Evolutionary conservation across 2,797 vertebrate genomes (phyloP).

Genomic region (Enteromius anoplus): DNA sequence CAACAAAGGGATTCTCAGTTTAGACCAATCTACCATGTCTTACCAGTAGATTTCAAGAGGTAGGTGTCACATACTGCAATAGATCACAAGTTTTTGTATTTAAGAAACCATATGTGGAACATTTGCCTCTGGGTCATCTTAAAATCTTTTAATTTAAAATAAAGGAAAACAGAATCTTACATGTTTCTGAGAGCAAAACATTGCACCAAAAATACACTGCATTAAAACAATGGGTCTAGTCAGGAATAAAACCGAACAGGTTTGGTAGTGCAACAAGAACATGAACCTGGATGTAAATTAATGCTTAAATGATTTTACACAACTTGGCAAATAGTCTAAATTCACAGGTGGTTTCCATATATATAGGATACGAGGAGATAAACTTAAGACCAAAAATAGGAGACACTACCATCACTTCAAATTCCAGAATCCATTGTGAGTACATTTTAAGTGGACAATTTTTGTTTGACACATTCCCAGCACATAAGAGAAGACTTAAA

Average conservation of each 20-base stretch:
- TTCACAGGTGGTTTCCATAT: constrained; percentile 18
- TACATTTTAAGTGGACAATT: neutral
- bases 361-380: neutral
- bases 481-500: neutral
- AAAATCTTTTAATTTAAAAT: constrained; percentile 52
- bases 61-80: constrained; percentile 51
- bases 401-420: neutral
- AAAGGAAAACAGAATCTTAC: constrained; percentile 6
- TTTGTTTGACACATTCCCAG: neutral
- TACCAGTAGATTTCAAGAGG: constrained; percentile 52
- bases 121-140: constrained; percentile 41
- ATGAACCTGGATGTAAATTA: constrained; percentile 40
- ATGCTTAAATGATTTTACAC: constrained; percentile 46
- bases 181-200: constrained; percentile 32
- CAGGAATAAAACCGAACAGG: constrained; percentile 1
- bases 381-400: neutral
- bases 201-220: constrained; percentile 46
- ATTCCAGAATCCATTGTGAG: neutral
- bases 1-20: neutral
- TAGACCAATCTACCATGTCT: neutral
- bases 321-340: constrained; percentile 28
- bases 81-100: neutral
- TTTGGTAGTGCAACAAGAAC: constrained; percentile 56
- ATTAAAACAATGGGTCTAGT: constrained; percentile 37
- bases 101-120: constrained; percentile 45